These are phyloP conservation scores for Atethmia centrago DNA, from an alignment of 2,888 invertebrate genomes.

Conservation along the genomic window DNA sequence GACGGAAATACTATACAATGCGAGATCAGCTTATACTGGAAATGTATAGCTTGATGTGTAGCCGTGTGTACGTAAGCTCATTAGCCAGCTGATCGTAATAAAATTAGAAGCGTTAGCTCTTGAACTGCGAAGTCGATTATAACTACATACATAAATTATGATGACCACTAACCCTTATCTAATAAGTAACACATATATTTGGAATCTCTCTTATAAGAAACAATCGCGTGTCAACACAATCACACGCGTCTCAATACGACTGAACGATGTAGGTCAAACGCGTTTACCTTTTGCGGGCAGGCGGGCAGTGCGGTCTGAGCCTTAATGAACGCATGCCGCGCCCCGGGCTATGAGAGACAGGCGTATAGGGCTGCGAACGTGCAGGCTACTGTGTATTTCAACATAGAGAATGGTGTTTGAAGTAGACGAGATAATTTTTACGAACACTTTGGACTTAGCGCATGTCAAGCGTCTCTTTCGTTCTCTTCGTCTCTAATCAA, in stretches of 20 bases:
- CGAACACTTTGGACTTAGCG: not conserved
- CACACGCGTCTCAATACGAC: slow-evolving; percentile 52
- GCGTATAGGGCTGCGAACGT: slow-evolving; percentile 49
- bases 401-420: not conserved
- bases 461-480: not conserved
- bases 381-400: slow-evolving; percentile 4
- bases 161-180: too few relatives aligned
- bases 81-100: too few relatives aligned
- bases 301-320: slow-evolving; percentile 43
- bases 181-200: slow-evolving; percentile 10
- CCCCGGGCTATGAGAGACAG: slow-evolving; percentile 45
- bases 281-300: slow-evolving; percentile 60
- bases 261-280: slow-evolving; percentile 62
- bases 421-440: not conserved
- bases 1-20: too few relatives aligned
- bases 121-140: too few relatives aligned
- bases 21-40: too few relatives aligned
- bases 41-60: too few relatives aligned
- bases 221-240: slow-evolving; percentile 49
- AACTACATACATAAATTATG: too few relatives aligned
- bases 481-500: too few relatives aligned
- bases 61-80: too few relatives aligned
- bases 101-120: too few relatives aligned
- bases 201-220: slow-evolving; percentile 37
- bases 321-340: slow-evolving; percentile 65